Conservation (phyloP, 64 coral and sea anemone species). For the Pocillopora damicornis region DNA sequence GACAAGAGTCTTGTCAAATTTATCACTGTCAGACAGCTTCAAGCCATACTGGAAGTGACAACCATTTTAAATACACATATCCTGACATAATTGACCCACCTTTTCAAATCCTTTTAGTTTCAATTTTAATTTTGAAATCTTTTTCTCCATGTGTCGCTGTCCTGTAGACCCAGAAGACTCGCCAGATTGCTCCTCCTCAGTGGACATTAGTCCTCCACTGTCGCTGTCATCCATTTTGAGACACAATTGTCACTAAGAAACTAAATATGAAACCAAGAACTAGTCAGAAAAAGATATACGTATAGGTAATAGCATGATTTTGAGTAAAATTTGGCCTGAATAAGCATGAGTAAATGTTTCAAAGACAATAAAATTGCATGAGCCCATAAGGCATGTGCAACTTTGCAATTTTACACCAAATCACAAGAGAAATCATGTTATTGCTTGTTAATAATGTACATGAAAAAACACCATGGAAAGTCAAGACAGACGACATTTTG, state of each 20-base stretch:
- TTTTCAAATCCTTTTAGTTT: conserved; percentile 38
- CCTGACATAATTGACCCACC: background rate
- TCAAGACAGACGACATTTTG: too few species aligned
- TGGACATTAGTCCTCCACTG: conserved; percentile 26
- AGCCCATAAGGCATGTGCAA: too few species aligned
- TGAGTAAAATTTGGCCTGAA: background rate
- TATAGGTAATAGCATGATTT: background rate
- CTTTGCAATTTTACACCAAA: too few species aligned
- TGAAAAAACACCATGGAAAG: too few species aligned
- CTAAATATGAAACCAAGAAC: background rate
- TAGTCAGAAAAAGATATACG: background rate
- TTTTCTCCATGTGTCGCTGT: conserved; percentile 11
- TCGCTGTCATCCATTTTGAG: conserved; percentile 28
- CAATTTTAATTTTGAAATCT: conserved; percentile 31
- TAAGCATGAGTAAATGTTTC: too few species aligned
- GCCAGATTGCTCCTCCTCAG: conserved; percentile 20
- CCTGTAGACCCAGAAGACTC: conserved; percentile 31
- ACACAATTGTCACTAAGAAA: background rate
- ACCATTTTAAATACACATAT: background rate
- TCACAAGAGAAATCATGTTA: too few species aligned
- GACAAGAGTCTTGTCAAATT: too few species aligned
- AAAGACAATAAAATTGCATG: too few species aligned
- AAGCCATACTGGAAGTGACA: background rate
- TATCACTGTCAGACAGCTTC: too few species aligned
- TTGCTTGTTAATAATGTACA: too few species aligned